Base-by-base conservation (phyloP, 2,888 invertebrate species). In the Caenorhabditis wallacei region DNA sequence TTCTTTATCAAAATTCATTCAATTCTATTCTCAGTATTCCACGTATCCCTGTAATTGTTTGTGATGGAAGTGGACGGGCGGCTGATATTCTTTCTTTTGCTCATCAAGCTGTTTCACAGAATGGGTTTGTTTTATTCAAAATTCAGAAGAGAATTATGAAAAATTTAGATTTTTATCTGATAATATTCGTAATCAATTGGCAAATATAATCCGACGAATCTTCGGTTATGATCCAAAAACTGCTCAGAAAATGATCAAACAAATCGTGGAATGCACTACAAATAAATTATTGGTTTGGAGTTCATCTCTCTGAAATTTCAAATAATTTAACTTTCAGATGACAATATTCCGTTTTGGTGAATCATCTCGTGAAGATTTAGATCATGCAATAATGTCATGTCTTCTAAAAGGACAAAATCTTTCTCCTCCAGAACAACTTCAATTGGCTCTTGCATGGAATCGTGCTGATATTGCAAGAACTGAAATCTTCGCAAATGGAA, bases 11-110 rank as follows among this genome's bases (percentile, higher is more conserved):
- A n/a, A n/a, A 30, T 30, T 30, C 3, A 13, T 63, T n/a, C 69
- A 5, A 30, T 30, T 30, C 30, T 30, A 5, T 8, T 30, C 8
- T 69, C 63, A 88, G 88, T n/a, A 81, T 83, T 37, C 88, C 88
- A 8, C 80, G 79, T 30, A 97, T 98, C 26, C 98, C 98, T 0
- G 97, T 98, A 7, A 88, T 91, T 13, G 84, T 91, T 16, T 91
- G 90, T 71, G 91, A 90, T 66, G 90, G 98, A 59, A 97, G 97
- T 87, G 98, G 98, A 30, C 94, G 98, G 87, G 97, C 98, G 1
- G 97, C 98, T n/a, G 97, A 97, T 93, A 95, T 97, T 89, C 95
- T 97, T 84, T 96, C 97, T 83, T 97, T 97, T 93, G 96, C 96
- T 89, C 96, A 97, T 93, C 96, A 96, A 95, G 96, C 94, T 81